These are phyloP conservation scores for Sorex fumeus DNA, from an alignment of 2,113 vertebrate genomes.

Conservation along the genomic window DNA sequence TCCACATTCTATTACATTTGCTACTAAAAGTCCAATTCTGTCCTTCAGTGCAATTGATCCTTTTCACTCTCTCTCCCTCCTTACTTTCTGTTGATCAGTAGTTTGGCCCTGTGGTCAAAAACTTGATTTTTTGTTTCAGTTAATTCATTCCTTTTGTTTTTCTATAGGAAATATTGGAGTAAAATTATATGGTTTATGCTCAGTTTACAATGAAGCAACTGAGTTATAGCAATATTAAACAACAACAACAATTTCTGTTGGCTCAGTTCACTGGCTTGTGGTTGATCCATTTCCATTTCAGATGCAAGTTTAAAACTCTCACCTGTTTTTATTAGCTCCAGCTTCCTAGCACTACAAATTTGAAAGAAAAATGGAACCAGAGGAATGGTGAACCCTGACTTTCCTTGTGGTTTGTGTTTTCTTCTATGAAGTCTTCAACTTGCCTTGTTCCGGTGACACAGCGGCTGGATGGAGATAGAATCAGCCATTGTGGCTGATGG, in stretches of 20 bases:
- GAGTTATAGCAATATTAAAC: not conserved
- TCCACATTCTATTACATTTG: not conserved
- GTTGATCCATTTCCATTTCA: not conserved
- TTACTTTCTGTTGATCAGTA: too few species aligned
- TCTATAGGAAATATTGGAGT: too few species aligned
- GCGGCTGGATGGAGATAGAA: slow-evolving; percentile 71
- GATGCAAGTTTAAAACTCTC: slow-evolving; percentile 13
- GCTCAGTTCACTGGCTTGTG: not conserved
- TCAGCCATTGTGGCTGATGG: slow-evolving; percentile 78
- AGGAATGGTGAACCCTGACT: not conserved
- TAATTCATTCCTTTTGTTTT: too few species aligned
- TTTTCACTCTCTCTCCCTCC: too few species aligned
- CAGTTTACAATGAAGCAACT: not conserved
- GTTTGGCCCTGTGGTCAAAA: too few species aligned
- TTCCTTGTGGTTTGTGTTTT: slow-evolving; percentile 1
- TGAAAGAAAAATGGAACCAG: not conserved
- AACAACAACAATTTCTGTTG: not conserved
- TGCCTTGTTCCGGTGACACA: not conserved
- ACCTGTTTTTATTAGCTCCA: slow-evolving; percentile 9
- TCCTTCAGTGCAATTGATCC: not conserved
- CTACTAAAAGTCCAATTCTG: too few species aligned
- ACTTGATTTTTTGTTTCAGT: too few species aligned
- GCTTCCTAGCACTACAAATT: not conserved
- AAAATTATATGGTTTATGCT: too few species aligned
- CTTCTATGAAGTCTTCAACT: slow-evolving; percentile 66